Evolutionary conservation across 2,888 invertebrate genomes (phyloP), one percentile per base, ranked within the genome.

Genomic region (Pelosia muscerda): DNA sequence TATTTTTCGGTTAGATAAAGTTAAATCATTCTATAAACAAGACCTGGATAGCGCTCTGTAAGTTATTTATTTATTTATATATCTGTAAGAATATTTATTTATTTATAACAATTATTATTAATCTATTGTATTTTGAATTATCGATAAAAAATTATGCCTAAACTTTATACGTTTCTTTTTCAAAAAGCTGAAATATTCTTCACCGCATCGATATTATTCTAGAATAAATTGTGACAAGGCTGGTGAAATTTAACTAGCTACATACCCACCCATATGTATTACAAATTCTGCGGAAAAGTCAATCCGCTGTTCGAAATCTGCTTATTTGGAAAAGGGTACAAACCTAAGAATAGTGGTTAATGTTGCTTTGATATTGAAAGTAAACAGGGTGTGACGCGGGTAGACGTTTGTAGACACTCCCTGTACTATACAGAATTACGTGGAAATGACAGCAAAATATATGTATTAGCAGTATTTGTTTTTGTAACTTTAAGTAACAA

Each of bases 321-420:
- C 67, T 66, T 75, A 72, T 78, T 79, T 81, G 81, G 84, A 85
- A 77, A 82, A 85, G 84, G 87, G 87, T 84, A 79, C 75, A 65
- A 76, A 72, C 67, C 72, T 73, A 79, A 81, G 73, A 82, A 81
- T 81, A 81, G 75, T 66, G 69, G 73, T 69, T 79, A 81, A 79
- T 80, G 81, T 81, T 73, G 65, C 72, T 76, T 69, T 76, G 77
- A 80, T 81, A 82, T 79, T 82, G 79, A 68, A 67, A 75, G 81
- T 77, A 83, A 84, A 85, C 82, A 84, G 74, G 69, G 74, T 74
- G 74, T 86, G 86, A 86, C 66, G 75, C 70, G 81, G 87, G 84
- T 86, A 81, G 83, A 86, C 84, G 73, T 81, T 65, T 76, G 74
- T 69, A 79, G 80, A 80, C 75, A 69, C 71, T 61, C 65, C 71